phyloP scores from a whole-genome alignment of 2,113 vertebrate species.

The Hippolais icterina region DNA sequence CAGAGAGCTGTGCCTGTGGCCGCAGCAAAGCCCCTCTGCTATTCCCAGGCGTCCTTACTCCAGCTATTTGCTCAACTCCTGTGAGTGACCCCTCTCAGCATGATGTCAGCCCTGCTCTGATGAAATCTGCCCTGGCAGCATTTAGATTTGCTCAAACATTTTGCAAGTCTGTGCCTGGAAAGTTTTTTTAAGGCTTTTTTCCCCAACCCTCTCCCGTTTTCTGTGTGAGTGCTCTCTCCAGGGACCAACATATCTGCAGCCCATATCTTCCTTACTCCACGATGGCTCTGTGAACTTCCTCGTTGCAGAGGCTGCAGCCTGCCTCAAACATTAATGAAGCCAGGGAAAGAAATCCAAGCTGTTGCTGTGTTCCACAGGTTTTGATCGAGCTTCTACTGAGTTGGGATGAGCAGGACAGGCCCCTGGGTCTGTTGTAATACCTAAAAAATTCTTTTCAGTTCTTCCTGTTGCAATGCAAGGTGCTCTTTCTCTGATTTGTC shows the following conservation, averaged over 20 bases:
- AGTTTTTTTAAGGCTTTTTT: background rate
- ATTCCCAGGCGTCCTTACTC: background rate
- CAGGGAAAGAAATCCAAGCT: background rate
- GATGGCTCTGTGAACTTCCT: slow-evolving; percentile 18
- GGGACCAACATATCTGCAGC: slow-evolving; percentile 6
- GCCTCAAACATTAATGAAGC: background rate
- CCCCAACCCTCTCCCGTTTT: background rate
- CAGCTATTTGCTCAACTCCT: slow-evolving; percentile 56
- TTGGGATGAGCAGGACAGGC: background rate
- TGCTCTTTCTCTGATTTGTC: slow-evolving; percentile 25
- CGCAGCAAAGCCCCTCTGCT: background rate
- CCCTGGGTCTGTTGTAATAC: background rate
- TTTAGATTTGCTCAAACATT: slow-evolving; percentile 48
- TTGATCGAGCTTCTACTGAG: background rate
- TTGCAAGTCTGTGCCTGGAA: slow-evolving; percentile 51
- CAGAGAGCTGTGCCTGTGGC: background rate
- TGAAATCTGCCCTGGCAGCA: slow-evolving; percentile 53
- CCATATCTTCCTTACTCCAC: background rate
- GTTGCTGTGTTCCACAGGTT: background rate
- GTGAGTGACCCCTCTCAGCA: slow-evolving; percentile 56
- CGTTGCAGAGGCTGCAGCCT: background rate
- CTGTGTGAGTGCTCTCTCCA: background rate
- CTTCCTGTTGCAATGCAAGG: background rate
- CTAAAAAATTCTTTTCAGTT: background rate
- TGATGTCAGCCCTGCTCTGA: slow-evolving; percentile 39